Conservation (phyloP, 2,888 invertebrate species). For the Andrena camellia region DNA sequence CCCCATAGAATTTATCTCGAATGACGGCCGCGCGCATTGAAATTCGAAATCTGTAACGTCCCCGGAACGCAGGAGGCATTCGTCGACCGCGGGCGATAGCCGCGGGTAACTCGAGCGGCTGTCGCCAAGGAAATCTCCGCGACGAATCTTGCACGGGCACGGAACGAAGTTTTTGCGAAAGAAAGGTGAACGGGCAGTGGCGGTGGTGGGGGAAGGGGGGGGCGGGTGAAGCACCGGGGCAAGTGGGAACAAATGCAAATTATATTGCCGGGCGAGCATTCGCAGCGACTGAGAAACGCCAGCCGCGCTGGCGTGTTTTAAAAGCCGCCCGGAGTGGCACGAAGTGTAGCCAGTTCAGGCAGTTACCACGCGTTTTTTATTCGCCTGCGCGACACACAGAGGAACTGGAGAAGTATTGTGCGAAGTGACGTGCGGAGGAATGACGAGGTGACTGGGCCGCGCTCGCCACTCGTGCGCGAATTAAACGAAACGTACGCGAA, state of each 20-base stretch:
- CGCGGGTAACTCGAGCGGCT: constrained; percentile 12
- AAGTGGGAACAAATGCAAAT: constrained; percentile 49
- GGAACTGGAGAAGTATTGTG: constrained; percentile 8
- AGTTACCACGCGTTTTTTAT: constrained; percentile 33
- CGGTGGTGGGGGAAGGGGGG: neutral
- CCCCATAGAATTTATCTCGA: constrained; percentile 1
- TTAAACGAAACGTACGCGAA: no score
- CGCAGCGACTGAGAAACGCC: constrained; percentile 13
- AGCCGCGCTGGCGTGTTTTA: constrained; percentile 18
- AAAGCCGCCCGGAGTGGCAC: constrained; percentile 19
- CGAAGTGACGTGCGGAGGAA: constrained; percentile 34
- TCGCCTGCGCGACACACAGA: constrained; percentile 13
- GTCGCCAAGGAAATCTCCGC: constrained; percentile 34
- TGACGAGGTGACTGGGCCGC: neutral
- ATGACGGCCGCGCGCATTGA: constrained; percentile 37
- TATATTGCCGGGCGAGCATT: constrained; percentile 47
- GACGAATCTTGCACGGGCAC: constrained; percentile 33
- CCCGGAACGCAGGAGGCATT: constrained; percentile 8
- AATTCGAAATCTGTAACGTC: constrained; percentile 30
- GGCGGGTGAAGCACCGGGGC: neutral
- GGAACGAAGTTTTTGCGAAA: constrained; percentile 35
- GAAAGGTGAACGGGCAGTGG: neutral
- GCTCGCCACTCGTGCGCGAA: no score
- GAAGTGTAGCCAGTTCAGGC: constrained; percentile 38
- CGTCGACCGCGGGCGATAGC: neutral